phyloP scores from a whole-genome alignment of 1,140 invertebrate species.

The Leguminivora glycinivorella region DNA sequence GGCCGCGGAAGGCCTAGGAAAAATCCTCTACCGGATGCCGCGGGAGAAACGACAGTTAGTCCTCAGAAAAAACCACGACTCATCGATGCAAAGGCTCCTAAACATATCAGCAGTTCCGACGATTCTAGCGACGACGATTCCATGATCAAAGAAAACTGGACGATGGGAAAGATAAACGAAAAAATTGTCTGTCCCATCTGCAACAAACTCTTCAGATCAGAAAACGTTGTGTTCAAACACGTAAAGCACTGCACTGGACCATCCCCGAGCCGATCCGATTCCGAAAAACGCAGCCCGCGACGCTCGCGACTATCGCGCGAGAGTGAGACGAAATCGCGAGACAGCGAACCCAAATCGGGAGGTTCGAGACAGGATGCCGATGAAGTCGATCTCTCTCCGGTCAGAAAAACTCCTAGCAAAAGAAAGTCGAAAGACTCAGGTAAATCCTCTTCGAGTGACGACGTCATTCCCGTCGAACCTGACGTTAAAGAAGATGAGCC shows the following conservation, averaged over 20 bases:
- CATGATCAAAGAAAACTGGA: slow-evolving; percentile 71
- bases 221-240: slow-evolving; percentile 77
- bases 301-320: slow-evolving; percentile 55
- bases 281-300: slow-evolving; percentile 57
- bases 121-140: slow-evolving; percentile 57
- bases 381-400: slow-evolving; percentile 38
- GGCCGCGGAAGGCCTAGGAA: slow-evolving; percentile 70
- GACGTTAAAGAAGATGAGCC: slow-evolving; percentile 41
- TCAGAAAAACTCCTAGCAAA: slow-evolving; percentile 38
- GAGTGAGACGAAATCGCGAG: slow-evolving; percentile 48
- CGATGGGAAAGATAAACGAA: slow-evolving; percentile 74
- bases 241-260: slow-evolving; percentile 76
- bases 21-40: slow-evolving; percentile 59
- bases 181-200: slow-evolving; percentile 77
- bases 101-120: slow-evolving; percentile 49
- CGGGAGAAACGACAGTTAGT: slow-evolving; percentile 46
- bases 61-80: slow-evolving; percentile 64
- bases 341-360: slow-evolving; percentile 45
- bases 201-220: slow-evolving; percentile 72
- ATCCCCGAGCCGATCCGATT: slow-evolving; percentile 67
- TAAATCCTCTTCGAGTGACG: slow-evolving; percentile 39
- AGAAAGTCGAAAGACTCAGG: slow-evolving; percentile 53
- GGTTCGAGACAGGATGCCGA: slow-evolving; percentile 46
- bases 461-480: slow-evolving; percentile 55
- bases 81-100: slow-evolving; percentile 50